A percentile compares a stretch with the other conserved stretches of the same genome.
Conservation (phyloP, 2,888 invertebrate species). For the Agrilus mali region DNA sequence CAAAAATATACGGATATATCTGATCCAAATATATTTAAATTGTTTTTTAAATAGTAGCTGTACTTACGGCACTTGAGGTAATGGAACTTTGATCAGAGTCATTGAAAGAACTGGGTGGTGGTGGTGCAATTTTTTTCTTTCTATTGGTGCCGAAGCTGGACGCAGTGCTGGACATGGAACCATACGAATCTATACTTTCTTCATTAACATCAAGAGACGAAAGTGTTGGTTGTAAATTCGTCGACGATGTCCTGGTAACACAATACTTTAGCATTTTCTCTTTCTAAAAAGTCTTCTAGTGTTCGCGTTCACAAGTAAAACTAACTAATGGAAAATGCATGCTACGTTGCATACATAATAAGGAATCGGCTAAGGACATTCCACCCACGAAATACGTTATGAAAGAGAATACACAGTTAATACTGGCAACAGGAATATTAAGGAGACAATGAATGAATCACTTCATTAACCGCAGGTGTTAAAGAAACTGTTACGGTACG, state of each 20-base stretch:
- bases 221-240: background rate
- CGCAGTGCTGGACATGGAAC: slow-evolving; percentile 29
- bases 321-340: no score
- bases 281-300: background rate
- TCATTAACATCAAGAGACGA: background rate
- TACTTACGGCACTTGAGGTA: slow-evolving; percentile 29
- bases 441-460: no score
- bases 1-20: no score
- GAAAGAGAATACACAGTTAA: no score
- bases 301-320: no score
- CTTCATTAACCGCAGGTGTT: no score
- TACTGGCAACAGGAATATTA: no score
- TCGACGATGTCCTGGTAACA: slow-evolving; percentile 21
- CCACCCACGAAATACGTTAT: no score
- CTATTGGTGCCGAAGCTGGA: slow-evolving; percentile 32
- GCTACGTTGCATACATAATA: no score
- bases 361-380: no score
- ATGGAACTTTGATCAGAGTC: slow-evolving; percentile 22
- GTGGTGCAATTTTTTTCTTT: slow-evolving; percentile 58
- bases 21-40: no score
- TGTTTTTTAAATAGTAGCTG: background rate
- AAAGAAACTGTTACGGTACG: no score
- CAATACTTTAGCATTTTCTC: slow-evolving; percentile 27
- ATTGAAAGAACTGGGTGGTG: slow-evolving; percentile 38
- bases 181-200: slow-evolving; percentile 11